These are phyloP conservation scores for Toxotes jaculatrix DNA, from an alignment of 2,113 vertebrate species.

Conservation along the genomic window DNA sequence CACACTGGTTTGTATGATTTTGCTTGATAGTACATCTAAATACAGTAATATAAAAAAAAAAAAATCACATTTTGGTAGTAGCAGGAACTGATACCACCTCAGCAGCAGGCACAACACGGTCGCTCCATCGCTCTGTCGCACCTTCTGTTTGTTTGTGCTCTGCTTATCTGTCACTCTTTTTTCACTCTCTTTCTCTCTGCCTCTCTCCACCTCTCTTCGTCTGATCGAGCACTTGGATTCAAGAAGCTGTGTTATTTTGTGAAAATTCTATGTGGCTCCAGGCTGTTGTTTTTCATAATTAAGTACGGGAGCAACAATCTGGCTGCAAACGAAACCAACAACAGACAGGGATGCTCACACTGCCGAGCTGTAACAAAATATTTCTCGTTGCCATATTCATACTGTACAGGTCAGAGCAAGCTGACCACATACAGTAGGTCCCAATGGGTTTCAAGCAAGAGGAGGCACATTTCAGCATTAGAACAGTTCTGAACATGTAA, in stretches of 20 bases:
- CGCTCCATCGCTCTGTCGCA: constrained; percentile 42
- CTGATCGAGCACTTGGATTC: constrained; percentile 44
- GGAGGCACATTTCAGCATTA: constrained; percentile 14
- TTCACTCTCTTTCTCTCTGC: constrained; percentile 11
- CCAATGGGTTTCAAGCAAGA: background rate
- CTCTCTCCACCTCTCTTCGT: constrained; percentile 24
- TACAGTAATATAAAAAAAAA: constrained; percentile 9
- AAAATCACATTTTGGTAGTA: constrained; percentile 34
- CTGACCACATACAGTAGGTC: constrained; percentile 19
- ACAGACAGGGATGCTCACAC: constrained; percentile 15
- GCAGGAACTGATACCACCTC: constrained; percentile 42
- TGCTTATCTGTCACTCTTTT: constrained; percentile 42
- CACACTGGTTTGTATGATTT: background rate
- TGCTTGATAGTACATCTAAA: background rate
- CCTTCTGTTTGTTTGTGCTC: constrained; percentile 60
- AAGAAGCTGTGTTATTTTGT: constrained; percentile 56
- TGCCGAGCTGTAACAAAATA: constrained; percentile 22
- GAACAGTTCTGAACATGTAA: constrained; percentile 22
- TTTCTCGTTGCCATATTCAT: constrained; percentile 29
- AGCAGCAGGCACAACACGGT: constrained; percentile 35
- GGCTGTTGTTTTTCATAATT: constrained; percentile 78
- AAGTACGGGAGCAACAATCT: constrained; percentile 67
- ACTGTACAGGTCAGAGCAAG: constrained; percentile 27
- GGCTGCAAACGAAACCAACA: constrained; percentile 30
- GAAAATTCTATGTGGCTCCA: constrained; percentile 62